These are phyloP conservation scores for Corythornis vintsioides DNA, from an alignment of 2,113 vertebrate genomes.

Conservation along the genomic window DNA sequence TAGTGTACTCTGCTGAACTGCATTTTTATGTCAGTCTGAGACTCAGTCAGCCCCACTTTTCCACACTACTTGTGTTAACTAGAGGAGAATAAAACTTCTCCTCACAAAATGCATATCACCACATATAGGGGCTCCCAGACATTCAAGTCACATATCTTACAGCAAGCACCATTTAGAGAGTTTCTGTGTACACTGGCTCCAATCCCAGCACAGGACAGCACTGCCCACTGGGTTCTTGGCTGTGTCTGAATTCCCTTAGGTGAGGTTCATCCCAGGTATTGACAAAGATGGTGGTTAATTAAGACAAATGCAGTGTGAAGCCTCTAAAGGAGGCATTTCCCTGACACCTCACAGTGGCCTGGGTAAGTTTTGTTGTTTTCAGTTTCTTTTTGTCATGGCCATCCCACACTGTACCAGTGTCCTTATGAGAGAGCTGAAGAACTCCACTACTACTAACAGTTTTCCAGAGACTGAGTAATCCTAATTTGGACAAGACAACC, in stretches of 20 bases:
- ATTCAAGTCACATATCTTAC: background rate
- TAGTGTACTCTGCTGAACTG: background rate
- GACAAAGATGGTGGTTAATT: background rate
- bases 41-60: background rate
- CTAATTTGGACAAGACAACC: background rate
- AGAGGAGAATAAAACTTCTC: background rate
- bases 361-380: background rate
- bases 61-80: background rate
- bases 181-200: background rate
- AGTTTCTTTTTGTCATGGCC: background rate
- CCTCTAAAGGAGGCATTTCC: background rate
- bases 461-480: background rate
- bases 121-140: background rate
- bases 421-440: background rate
- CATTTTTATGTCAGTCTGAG: background rate
- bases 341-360: background rate
- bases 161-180: background rate
- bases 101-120: fast-evolving
- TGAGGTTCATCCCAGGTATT: background rate
- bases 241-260: background rate
- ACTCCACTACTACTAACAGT: background rate
- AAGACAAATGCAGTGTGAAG: background rate
- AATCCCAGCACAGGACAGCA: fast-evolving
- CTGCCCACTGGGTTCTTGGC: background rate
- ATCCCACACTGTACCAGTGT: background rate